Percentiles rank a stretch among this genome's conserved stretches.
phyloP scores from a whole-genome alignment of 2,797 vertebrate species.

The Danio albolineatus region DNA sequence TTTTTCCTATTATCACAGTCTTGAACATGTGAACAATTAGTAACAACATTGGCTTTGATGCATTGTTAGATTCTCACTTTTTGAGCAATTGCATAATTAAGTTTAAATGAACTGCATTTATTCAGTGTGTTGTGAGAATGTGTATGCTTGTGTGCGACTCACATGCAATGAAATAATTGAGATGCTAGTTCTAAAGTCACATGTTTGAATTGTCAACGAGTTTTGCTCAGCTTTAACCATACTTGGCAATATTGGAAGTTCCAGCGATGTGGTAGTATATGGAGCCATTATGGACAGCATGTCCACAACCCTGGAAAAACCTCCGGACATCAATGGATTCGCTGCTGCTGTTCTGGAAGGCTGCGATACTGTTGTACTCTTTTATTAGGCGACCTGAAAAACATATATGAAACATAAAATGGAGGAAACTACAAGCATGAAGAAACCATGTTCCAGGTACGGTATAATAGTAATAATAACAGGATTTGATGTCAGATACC shows the following conservation, averaged over 20 bases:
- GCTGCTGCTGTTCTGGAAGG: constrained; percentile 83
- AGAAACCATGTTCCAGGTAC: background rate
- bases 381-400: constrained; percentile 84
- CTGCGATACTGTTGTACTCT: constrained; percentile 83
- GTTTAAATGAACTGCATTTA: no score
- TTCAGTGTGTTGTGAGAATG: no score
- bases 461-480: background rate
- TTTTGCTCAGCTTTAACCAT: constrained; percentile 56
- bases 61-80: no score
- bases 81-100: no score
- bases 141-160: no score
- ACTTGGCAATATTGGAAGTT: constrained; percentile 87
- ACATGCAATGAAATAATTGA: no score
- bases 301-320: constrained; percentile 92
- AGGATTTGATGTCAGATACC: no score
- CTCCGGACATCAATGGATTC: constrained; percentile 81
- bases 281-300: constrained; percentile 85
- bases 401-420: background rate
- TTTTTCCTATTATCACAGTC: no score
- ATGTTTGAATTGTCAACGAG: no score
- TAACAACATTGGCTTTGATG: no score
- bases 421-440: background rate
- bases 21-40: no score
- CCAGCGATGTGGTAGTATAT: constrained; percentile 94
- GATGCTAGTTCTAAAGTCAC: no score